These are phyloP conservation scores for Heliothis subflexa DNA, from an alignment of 1,140 invertebrate genomes.

Conservation along the genomic window DNA sequence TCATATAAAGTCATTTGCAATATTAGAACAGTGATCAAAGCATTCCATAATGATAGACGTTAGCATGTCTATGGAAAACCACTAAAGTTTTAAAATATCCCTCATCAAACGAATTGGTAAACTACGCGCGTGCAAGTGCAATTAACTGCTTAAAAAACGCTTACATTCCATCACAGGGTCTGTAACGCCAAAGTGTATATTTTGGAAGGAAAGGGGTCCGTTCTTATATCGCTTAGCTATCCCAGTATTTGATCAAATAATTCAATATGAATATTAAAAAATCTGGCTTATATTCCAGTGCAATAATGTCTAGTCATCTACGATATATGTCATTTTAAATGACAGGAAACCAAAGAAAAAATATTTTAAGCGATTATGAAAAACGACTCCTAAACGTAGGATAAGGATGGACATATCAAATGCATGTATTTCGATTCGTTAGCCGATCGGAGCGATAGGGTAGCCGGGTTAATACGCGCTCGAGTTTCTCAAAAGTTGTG, in stretches of 20 bases:
- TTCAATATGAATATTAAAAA: not conserved
- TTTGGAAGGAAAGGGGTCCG: constrained; percentile 12
- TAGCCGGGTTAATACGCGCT: constrained; percentile 25
- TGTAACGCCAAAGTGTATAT: constrained; percentile 11
- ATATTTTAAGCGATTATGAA: not conserved
- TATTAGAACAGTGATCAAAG: not conserved
- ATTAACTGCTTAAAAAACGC: constrained; percentile 7
- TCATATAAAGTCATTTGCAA: not conserved
- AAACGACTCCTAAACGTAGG: constrained; percentile 55
- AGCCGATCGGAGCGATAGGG: constrained; percentile 46
- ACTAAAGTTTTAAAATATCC: too few relatives aligned
- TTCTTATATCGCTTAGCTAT: constrained; percentile 1
- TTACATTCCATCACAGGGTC: constrained; percentile 29
- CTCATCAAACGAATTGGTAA: too few relatives aligned
- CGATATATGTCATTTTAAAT: not conserved
- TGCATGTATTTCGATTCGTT: constrained; percentile 40
- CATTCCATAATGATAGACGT: too few relatives aligned
- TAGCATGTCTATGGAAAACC: too few relatives aligned
- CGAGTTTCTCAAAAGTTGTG: constrained; percentile 39
- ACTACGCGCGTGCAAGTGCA: not conserved
- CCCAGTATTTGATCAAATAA: not conserved
- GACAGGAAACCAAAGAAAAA: not conserved
- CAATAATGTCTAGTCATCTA: constrained; percentile 1
- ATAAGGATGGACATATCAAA: constrained; percentile 65
- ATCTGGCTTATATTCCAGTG: not conserved